Evolutionary conservation across 2,888 invertebrate genomes (phyloP).

Genomic region (Aradus depressus): DNA sequence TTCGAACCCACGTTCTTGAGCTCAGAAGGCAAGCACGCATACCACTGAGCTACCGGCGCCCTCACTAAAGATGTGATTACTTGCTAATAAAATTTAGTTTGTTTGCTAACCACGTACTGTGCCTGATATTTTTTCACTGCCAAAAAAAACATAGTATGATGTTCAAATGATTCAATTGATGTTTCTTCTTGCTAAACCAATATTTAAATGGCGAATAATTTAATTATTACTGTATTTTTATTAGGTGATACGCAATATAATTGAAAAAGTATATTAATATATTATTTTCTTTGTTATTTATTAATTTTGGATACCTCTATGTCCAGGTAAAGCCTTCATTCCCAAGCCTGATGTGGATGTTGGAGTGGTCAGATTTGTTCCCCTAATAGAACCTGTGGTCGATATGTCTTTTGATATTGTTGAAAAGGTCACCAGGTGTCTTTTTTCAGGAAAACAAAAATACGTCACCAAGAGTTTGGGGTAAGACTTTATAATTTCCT

Average conservation of each 20-base stretch:
- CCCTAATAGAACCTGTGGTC: slow-evolving; percentile 62
- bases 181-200: too few species aligned
- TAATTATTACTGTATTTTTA: not conserved
- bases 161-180: too few species aligned
- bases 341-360: slow-evolving; percentile 96
- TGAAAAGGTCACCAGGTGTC: slow-evolving; percentile 76
- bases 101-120: too few species aligned
- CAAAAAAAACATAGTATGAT: too few species aligned
- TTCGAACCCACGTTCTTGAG: too few species aligned
- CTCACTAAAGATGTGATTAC: too few species aligned
- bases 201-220: too few species aligned
- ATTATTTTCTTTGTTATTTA: not conserved
- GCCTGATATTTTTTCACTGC: too few species aligned
- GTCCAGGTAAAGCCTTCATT: slow-evolving; percentile 62
- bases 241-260: not conserved
- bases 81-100: too few species aligned
- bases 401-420: slow-evolving; percentile 68
- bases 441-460: slow-evolving; percentile 84
- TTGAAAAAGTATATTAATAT: not conserved
- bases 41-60: too few species aligned
- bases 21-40: too few species aligned
- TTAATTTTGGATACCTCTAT: slow-evolving; percentile 1
- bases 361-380: slow-evolving; percentile 80
- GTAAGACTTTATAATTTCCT: slow-evolving; percentile 35
- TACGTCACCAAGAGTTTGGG: slow-evolving; percentile 56